Percentiles rank a stretch among this genome's conserved stretches.
phyloP scores from a whole-genome alignment of 2,113 vertebrate species.

The Chascanopsetta lugubris region DNA sequence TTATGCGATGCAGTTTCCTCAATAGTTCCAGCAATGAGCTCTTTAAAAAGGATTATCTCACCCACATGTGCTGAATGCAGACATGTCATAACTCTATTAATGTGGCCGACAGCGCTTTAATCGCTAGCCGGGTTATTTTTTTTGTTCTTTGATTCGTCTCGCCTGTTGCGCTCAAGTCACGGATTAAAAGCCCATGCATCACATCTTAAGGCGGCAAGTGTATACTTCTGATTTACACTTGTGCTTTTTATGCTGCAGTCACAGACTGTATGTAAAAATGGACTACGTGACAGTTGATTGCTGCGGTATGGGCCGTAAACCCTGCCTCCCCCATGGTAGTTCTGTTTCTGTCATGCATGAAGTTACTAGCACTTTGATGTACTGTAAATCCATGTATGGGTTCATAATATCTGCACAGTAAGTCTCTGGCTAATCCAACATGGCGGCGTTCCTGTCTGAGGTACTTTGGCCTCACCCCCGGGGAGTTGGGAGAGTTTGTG shows the following conservation, averaged over 20 bases:
- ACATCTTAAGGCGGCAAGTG: no score
- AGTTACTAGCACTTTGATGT: no score
- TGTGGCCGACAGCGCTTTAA: background rate
- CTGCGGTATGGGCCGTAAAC: no score
- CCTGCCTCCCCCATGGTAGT: no score
- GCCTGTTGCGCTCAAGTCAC: background rate
- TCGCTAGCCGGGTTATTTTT: background rate
- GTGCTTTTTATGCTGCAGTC: background rate
- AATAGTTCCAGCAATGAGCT: background rate
- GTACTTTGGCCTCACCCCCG: no score
- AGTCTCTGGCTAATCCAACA: no score
- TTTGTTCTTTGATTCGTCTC: background rate
- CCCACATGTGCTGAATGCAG: background rate
- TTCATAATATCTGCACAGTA: no score
- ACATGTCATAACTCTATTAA: background rate
- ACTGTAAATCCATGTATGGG: no score
- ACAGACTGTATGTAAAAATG: background rate
- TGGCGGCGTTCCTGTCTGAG: no score
- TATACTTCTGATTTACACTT: background rate
- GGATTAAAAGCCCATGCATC: background rate
- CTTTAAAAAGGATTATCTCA: background rate
- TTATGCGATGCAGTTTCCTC: background rate
- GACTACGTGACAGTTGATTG: background rate
- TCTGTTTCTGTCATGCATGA: no score
- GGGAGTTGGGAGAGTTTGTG: no score